Evolutionary conservation across 1,140 invertebrate genomes (phyloP), one percentile per base, ranked within the genome.

Genomic region (Bombus superbus): DNA sequence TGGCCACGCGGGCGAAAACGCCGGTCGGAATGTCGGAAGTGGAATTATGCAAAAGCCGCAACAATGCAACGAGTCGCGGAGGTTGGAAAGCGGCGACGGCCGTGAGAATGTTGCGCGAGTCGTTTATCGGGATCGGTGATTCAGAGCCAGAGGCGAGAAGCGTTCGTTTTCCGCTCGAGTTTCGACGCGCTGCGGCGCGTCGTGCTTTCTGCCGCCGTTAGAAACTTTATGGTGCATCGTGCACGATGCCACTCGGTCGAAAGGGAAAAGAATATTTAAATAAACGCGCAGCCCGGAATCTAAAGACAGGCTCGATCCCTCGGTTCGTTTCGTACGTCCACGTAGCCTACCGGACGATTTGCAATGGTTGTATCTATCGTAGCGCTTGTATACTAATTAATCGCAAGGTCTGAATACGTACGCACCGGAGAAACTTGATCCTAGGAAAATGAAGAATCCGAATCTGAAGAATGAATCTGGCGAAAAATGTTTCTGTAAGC

Each of bases 41-140:
- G 42, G 59, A 81, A 81, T 81, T 81, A 85, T 81, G 78, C 79
- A 85, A 85, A 81, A 81, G 79, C 42, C 77, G 79, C 59, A 74
- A 81, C 84, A 68, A 85, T 85, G 71, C 83, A 47, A 22, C 35
- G 22, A 42, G 78, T 18, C 66, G 53, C 32, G 22, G 2, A 5
- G 44, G 66, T 47, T 84, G 13, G 83, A 85, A 85, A 85, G 83
- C 47, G 53, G n/a, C 83, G 83, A 80, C n/a, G 62, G 64, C 66
- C 86, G 82, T 82, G 86, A 74, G 86, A 90, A 87, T 85, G 40
- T 85, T 77, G 80, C 77, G 53, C 78, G 25, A 35, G 76, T 38
- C 69, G 73, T 69, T 62, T 66, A 73, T 53, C 72, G 75, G 69
- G 77, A 64, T 89, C 80, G 73, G 73, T 66, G 86, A 88, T 75